A percentile compares a stretch with the other conserved stretches of the same genome.
Conservation (phyloP, 2,888 invertebrate species). For the Dysmachus trigonus region DNA sequence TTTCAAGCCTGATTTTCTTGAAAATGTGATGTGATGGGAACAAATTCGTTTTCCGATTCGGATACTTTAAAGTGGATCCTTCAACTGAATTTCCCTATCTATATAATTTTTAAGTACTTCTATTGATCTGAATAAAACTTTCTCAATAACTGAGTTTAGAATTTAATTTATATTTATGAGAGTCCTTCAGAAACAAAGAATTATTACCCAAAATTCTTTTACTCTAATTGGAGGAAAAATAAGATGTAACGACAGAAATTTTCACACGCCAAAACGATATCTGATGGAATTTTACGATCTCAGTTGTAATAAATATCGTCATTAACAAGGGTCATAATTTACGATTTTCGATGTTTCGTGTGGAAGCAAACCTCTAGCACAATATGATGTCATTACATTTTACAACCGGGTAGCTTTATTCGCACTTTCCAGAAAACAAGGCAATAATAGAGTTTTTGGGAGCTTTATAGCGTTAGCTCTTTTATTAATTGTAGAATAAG, state of each 20-base stretch:
- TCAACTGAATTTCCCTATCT: too few species aligned
- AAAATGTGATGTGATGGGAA: too few species aligned
- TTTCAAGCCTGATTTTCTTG: too few species aligned
- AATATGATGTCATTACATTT: conserved; percentile 16
- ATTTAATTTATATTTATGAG: background rate
- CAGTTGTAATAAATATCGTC: conserved; percentile 31
- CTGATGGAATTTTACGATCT: conserved; percentile 8
- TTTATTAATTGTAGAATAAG: conserved; percentile 37
- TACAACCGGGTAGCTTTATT: conserved; percentile 17
- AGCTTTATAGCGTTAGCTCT: conserved; percentile 17
- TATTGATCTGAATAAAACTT: too few species aligned
- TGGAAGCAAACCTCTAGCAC: background rate
- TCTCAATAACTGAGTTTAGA: background rate
- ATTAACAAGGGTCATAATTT: conserved; percentile 6
- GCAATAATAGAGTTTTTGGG: conserved; percentile 21
- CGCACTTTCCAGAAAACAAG: conserved; percentile 23
- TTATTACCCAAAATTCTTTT: background rate
- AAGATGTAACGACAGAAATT: background rate
- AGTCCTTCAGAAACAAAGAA: background rate
- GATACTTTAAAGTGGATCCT: too few species aligned
- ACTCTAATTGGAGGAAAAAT: background rate
- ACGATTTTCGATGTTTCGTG: background rate
- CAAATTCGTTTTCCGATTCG: too few species aligned
- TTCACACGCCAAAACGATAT: background rate
- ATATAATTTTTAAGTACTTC: too few species aligned